Evolutionary conservation across 2,113 vertebrate genomes (phyloP).

Genomic region (Agelaius tricolor): DNA sequence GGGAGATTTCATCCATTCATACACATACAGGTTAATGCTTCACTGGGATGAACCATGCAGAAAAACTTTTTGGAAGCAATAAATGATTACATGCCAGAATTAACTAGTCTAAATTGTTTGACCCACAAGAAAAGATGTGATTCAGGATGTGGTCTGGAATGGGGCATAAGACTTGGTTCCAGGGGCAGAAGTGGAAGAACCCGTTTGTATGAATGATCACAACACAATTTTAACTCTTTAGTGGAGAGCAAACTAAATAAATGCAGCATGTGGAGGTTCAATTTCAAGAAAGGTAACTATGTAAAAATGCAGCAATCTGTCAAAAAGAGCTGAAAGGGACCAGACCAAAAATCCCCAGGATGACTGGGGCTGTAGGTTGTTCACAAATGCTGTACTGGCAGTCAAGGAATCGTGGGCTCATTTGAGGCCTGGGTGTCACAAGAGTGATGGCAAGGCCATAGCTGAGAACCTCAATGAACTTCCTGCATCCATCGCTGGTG

Average conservation of each 20-base stretch:
- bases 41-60: not conserved
- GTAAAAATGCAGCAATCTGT: not conserved
- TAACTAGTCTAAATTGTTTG: not conserved
- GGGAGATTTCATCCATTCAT: not conserved
- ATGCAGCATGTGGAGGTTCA: not conserved
- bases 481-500: not conserved
- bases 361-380: not conserved
- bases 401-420: not conserved
- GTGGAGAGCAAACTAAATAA: not conserved
- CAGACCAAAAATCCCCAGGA: not conserved
- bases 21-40: not conserved
- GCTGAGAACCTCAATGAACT: not conserved
- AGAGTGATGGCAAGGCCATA: not conserved
- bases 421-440: not conserved
- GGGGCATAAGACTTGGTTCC: not conserved
- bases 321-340: not conserved
- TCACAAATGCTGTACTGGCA: not conserved
- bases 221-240: not conserved
- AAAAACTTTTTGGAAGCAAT: not conserved
- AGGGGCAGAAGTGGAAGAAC: not conserved
- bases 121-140: not conserved
- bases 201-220: not conserved
- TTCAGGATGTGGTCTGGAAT: conserved; percentile 26
- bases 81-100: not conserved
- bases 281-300: not conserved